Base-by-base conservation (phyloP, 2,888 invertebrate species). In the Amorpha juglandis region DNA sequence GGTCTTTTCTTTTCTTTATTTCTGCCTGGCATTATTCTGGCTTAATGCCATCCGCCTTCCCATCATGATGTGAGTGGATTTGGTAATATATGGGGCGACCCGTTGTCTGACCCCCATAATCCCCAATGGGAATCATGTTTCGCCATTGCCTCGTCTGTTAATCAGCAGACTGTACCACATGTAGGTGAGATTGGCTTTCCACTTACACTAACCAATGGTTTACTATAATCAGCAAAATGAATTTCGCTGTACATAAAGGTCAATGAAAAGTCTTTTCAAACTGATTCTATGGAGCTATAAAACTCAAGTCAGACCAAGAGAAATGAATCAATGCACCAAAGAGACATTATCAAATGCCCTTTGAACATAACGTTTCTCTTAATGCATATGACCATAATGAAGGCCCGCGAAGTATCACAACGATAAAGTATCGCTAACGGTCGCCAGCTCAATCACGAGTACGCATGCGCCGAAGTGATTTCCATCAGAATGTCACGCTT, bases 401-500 rank as follows among this genome's bases (percentile, higher is more conserved):
- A 65, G 33, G 65, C 47, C 51, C 52, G 52, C 42, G 66, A 75
- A 67, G 66, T 68, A 74, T 71, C 64, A 69, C 70, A 71, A 75
- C 68, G 69, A 71, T 72, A 78, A 72, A 65, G 69, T 75, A 77
- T 77, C 71, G 53, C 68, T 71, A 69, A 69, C 72, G 67, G 52
- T 69, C 69, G 63, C 69, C 68, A 63, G 70, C 64, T 73, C 71
- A 63, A 76, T 80, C 80, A 79, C 78, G 77, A 70, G 47, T 69
- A 72, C 70, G 70, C 71, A 74, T 71, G 68, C 73, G 71, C 69
- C 73, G 70, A 73, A 68, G 66, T 64, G 53, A 72, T 78, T 75
- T 74, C 67, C 81, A 81, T 78, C 70, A 69, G 72, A 69, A 68
- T 72, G 71, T 76, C 83, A 82, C 83, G 83, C 77, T 68, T 64